Conservation (phyloP, 2,797 vertebrate genomes). For the Podargus strigoides region DNA sequence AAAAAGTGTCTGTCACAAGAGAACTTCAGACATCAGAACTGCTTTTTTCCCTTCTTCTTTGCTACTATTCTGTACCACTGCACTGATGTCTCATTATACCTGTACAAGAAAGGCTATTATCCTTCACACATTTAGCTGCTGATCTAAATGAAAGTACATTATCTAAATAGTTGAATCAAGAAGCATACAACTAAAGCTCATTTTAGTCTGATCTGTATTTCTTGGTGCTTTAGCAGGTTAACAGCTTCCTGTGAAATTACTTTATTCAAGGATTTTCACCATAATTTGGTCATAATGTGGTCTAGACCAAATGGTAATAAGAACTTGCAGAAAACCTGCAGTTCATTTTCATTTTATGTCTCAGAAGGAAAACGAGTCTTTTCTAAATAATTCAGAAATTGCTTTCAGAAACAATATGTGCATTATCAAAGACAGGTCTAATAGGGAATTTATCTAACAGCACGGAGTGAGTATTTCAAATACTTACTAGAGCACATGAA, state of each 20-base stretch:
- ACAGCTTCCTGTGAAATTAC: conserved; percentile 63
- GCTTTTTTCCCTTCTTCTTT: not conserved
- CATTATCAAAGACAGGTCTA: not conserved
- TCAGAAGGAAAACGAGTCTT: not conserved
- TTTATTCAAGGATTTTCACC: conserved; percentile 58
- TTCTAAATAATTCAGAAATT: conserved; percentile 43
- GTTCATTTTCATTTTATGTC: conserved; percentile 42
- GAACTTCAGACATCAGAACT: not conserved
- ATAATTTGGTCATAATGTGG: conserved; percentile 59
- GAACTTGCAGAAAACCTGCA: conserved; percentile 37
- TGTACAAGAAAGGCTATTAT: conserved; percentile 60
- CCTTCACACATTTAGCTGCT: conserved; percentile 57
- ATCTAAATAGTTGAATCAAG: conserved; percentile 70
- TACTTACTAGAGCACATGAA: not conserved
- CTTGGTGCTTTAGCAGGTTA: conserved; percentile 65
- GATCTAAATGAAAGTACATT: conserved; percentile 69
- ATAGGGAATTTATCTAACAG: conserved; percentile 18
- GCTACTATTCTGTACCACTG: not conserved
- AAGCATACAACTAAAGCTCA: conserved; percentile 55
- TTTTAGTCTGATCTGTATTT: conserved; percentile 67
- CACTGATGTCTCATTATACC: conserved; percentile 54
- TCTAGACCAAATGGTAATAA: conserved; percentile 61
- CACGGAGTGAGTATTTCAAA: not conserved
- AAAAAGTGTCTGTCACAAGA: not conserved
- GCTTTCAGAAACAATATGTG: conserved; percentile 44